Evolutionary conservation across 37 sponge, comb jelly and placozoan species (phyloP).

Genomic region (Eunapius fragilis): DNA sequence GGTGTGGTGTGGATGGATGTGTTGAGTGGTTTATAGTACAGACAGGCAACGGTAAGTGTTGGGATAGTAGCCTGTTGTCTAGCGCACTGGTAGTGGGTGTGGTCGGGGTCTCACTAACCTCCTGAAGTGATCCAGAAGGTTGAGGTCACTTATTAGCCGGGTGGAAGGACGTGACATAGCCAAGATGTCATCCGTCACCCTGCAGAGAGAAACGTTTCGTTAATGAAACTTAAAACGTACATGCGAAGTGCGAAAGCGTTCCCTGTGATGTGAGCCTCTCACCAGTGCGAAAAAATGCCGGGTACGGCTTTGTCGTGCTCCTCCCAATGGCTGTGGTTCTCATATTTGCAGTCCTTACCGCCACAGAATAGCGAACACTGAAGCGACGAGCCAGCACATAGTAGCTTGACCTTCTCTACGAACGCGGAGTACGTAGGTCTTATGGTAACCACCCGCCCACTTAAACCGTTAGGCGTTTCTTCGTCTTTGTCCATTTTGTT

Average conservation of each 20-base stretch:
- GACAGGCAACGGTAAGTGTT: no score
- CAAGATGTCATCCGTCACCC: constrained; percentile 91
- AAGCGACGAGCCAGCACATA: constrained; percentile 15
- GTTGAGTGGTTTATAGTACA: no score
- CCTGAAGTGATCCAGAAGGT: constrained; percentile 73
- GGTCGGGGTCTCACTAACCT: constrained; percentile 52
- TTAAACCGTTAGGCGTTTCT: not conserved
- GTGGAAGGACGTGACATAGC: constrained; percentile 97
- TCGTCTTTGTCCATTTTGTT: not conserved
- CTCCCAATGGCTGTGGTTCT: constrained; percentile 45
- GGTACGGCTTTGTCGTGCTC: constrained; percentile 63
- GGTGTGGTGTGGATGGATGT: not conserved
- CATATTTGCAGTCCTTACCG: constrained; percentile 90
- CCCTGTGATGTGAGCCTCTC: not conserved
- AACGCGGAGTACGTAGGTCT: constrained; percentile 29
- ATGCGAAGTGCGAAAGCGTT: no score
- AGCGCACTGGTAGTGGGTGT: no score
- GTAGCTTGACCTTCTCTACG: constrained; percentile 44
- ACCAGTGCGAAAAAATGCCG: constrained; percentile 69
- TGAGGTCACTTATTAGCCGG: constrained; percentile 46
- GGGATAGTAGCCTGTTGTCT: no score
- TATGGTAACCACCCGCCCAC: not conserved
- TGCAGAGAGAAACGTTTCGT: not conserved
- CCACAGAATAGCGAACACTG: constrained; percentile 89
- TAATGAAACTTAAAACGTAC: no score